A percentile compares a stretch with the other conserved stretches of the same genome.
These are phyloP conservation scores for Tetragnatha montana DNA, from an alignment of 2,888 invertebrate genomes.

Conservation along the genomic window DNA sequence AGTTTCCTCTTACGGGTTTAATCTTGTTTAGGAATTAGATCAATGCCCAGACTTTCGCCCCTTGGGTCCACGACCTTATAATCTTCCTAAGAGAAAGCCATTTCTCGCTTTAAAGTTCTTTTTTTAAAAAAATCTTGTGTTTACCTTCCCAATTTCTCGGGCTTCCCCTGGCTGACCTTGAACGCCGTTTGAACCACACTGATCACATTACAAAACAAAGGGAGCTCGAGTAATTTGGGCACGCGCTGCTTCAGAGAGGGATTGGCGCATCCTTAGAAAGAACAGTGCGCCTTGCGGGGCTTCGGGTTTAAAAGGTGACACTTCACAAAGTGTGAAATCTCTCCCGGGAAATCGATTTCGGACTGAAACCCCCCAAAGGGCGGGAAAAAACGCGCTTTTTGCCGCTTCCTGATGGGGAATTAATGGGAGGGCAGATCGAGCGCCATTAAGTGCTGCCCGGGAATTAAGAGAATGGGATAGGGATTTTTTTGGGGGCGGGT, in stretches of 20 bases:
- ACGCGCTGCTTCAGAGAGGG: slow-evolving; percentile 11
- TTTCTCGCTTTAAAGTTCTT: neutral
- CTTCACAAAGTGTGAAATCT: slow-evolving; percentile 29
- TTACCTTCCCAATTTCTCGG: neutral
- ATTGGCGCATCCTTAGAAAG: slow-evolving; percentile 60
- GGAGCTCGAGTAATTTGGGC: slow-evolving; percentile 11
- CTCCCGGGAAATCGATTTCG: neutral
- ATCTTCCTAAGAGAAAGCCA: no score
- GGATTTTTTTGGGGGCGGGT: no score
- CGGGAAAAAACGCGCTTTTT: neutral
- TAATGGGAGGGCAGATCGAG: no score
- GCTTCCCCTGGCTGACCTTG: neutral
- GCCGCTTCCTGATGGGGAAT: no score
- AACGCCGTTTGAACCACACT: neutral
- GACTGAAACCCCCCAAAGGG: neutral
- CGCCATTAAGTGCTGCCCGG: no score
- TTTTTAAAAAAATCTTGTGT: neutral
- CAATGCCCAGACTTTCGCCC: no score
- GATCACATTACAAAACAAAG: neutral
- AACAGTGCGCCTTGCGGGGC: slow-evolving; percentile 30
- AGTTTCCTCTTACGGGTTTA: no score
- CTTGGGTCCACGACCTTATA: no score
- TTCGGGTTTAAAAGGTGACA: slow-evolving; percentile 47
- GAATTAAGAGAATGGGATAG: no score
- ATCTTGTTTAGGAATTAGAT: no score